These are phyloP conservation scores for Pygocentrus nattereri DNA, from an alignment of 2,797 vertebrate species.

Conservation along the genomic window DNA sequence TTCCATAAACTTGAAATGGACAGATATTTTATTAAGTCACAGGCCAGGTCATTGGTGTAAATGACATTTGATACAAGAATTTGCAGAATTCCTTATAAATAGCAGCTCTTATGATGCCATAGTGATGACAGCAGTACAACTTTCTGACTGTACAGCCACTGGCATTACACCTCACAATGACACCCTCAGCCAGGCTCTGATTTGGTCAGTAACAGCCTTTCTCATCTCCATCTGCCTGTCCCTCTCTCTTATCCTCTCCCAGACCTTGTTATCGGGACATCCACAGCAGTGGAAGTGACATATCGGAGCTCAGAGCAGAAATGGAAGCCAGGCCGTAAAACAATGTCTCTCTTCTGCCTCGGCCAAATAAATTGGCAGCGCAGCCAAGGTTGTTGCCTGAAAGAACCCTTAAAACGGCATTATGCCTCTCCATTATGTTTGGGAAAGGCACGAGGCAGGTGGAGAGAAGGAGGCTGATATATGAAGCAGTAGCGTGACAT, in stretches of 20 bases:
- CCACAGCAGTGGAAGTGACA: slow-evolving; percentile 53
- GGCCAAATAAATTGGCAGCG: slow-evolving; percentile 63
- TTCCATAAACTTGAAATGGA: no score
- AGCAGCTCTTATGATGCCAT: neutral
- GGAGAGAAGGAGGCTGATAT: slow-evolving; percentile 7
- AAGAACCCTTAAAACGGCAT: slow-evolving; percentile 29
- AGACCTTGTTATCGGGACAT: slow-evolving; percentile 43
- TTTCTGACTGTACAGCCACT: slow-evolving; percentile 33
- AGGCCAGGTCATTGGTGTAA: no score
- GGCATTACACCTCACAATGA: slow-evolving; percentile 33
- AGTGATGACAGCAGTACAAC: neutral
- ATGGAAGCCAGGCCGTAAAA: slow-evolving; percentile 30
- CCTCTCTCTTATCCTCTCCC: slow-evolving; percentile 21
- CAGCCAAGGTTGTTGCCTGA: slow-evolving; percentile 30
- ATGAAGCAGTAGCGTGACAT: slow-evolving; percentile 23
- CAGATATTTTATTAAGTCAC: no score
- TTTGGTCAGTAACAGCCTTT: slow-evolving; percentile 45
- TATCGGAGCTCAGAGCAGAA: slow-evolving; percentile 41
- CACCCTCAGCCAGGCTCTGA: slow-evolving; percentile 29
- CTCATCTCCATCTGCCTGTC: slow-evolving; percentile 37
- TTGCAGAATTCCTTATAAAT: neutral
- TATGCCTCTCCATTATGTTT: slow-evolving; percentile 35
- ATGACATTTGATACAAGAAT: neutral
- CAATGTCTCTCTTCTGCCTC: slow-evolving; percentile 39
- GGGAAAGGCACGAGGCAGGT: neutral